Evolutionary conservation across 2,888 invertebrate genomes (phyloP), one percentile per base, ranked within the genome.

Genomic region (Nomada goodeniana): DNA sequence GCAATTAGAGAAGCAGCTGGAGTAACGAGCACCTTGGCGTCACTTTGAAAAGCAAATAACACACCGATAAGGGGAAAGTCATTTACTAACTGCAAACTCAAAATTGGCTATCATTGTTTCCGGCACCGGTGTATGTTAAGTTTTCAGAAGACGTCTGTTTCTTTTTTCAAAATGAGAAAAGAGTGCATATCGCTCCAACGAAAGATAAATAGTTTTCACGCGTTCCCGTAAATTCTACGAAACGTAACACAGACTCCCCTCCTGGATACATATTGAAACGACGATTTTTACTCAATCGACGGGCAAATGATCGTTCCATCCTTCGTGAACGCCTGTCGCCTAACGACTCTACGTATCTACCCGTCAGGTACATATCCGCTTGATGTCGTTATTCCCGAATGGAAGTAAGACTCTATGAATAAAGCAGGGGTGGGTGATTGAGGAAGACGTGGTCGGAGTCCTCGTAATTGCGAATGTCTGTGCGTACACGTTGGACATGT

Each of bases 331-430:
- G 65, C 80, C 69, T 55, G 71, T 70, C 57, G 61, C n/a, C 36
- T 50, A 75, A 65, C 55, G 82, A 82, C 76, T 76, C 76, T 72
- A 64, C 82, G 72, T 76, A 72, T 76, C 68, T 81, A 76, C 69
- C 82, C 47, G 71, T 59, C 61, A 64, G 64, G 60, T 71, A 69
- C 64, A 82, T 68, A 83, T 82, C 82, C 76, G 82, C 65, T 82
- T 77, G 77, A 83, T 47, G 82, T 83, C 77, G 44, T 76, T 75
- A 50, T 63, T 10, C 11, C 20, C 10, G 29, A 60, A 72, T 55
- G 72, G 29, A 70, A 82, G 63, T 68, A 47, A 60, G 70, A 57
- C 18, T 29, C 47, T 13, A 15, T 13, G 29, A 15, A 65, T 13
- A 13, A 23, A 4, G 53, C 42, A 11, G 15, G 15, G 65, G 7